Evolutionary conservation across 2,797 vertebrate species (phyloP), one percentile per base, ranked within the genome.

Genomic region (Trachops cirrhosus): DNA sequence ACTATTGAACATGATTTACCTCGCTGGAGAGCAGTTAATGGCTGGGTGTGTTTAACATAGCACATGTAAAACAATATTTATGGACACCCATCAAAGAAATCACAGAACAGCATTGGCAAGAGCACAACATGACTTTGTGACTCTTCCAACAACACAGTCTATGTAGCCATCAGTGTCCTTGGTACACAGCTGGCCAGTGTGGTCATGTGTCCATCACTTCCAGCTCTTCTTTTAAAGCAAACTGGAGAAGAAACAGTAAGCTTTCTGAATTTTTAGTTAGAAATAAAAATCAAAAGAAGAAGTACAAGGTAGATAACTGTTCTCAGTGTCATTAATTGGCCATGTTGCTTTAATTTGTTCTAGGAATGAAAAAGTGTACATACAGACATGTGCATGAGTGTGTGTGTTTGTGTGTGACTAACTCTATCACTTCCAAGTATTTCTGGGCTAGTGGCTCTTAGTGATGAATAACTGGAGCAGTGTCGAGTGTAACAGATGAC

Each of bases 21-120:
- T 92, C 54, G 37, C 54, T 93, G 77, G 87, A 97, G 16, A 96
- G 46, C 41, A 94, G 77, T 96, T 96, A 57, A 75, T 97, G 90
- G 18, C 68, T 86, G 48, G 29, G 16, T 22, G 0, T 83, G 15
- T 82, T 95, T 95, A 79, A 54, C 39, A 70, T 12, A 75, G 89
- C 44, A 41, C 32, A 68, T 9, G 41, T 46, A 7, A 70, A 87
- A 32, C 48, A 4, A 46, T 75, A 84, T 93, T 93, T 79, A 50
- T 7, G 87, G 57, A 86, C 29, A 59, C 19, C 16, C 14, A 15
- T 93, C 54, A 78, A 52, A 74, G 67, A 71, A 95, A 39, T 54
- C 14, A 44, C 67, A 92, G 29, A 92, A 82, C 41, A 77, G 82
- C 8, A 48, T 54, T 85, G 74, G 84, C 29, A 62, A 90, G 77